Base-by-base conservation (phyloP, 2,888 invertebrate species). In the Lithosia quadra region DNA sequence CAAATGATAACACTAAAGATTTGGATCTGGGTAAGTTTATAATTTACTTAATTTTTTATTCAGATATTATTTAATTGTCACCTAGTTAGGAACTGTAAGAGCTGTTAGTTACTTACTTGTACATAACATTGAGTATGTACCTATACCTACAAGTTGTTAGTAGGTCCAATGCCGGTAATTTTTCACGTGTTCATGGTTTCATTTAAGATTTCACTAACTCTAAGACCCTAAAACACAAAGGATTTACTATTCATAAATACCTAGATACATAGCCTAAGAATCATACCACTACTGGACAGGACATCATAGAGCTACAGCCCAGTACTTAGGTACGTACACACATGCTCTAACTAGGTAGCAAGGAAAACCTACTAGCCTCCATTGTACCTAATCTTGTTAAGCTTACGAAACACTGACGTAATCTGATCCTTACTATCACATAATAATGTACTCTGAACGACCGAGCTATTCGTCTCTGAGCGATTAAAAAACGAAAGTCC, bases 21-120 rank as follows among this genome's bases (percentile, higher is more conserved):
- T 84, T 83, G 81, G 92, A 94, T 78, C 87, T 93, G 80, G 94
- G 94, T 94, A 88, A 93, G 92, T 85, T 66, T 18, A 33, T 49
- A 49, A 7, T 49, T 18, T 18, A 11, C 43, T 1, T 49, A 49
- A n/a, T 28, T 68, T 57, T 62, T 28, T 28, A n/a, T n/a, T n/a
- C 5, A 2, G 28, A 28, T 28, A 28, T 4, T 68, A 68, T 24
- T 67, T 64, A 62, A 15, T 66, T 13, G 10, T 8, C 15, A 5
- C 21, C 22, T 7, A 36, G 13, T 10, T 15, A 39, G 2, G 5
- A 39, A 15, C 15, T 15, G 13, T 28, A 5, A 28, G 2, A 28
- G 3, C 28, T 28, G 5, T 28, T 28, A 28, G 3, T 28, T 28
- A 28, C 28, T 28, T 28, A 28, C 28, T 28, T 28, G 28, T 28